Base-by-base conservation (phyloP, 2,888 invertebrate genomes). In the Flexamia atlantica region DNA sequence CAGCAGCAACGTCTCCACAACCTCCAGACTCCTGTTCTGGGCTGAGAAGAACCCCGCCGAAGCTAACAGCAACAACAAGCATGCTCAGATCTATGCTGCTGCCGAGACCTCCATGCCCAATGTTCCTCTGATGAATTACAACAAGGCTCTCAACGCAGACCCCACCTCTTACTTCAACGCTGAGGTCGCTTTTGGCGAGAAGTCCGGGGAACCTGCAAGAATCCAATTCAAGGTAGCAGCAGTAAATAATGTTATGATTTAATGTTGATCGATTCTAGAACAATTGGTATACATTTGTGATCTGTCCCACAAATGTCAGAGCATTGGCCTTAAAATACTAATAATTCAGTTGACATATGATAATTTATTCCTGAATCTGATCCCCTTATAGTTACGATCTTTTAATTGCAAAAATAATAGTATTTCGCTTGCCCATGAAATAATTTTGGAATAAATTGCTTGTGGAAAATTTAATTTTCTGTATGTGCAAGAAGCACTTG, bases 1-100 rank as follows among this genome's bases (percentile, higher is more conserved):
- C 36, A 88, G 89, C n/a, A 94, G 94, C 88, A 90, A 91, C 3
- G 91, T 92, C 1, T 92, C 94, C 87, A 89, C 91, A 5, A 93
- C 92, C 88, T 89, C 91, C 17, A 92, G 93, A 81, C 88, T 90
- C 50, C 89, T 93, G 17, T 81, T 92, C 46, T 93, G 91, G 88
- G 91, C 90, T 86, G 90, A 89, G 82, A 90, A 90, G 85, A 90
- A 91, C 83, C 89, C 90, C 2, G 90, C 88, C 17, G 88, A 84
- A 25, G 32, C 81, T 30, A 68, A 64, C 81, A 76, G 20, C 53
- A 9, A 53, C 23, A 53, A 53, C 53, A 53, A 53, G 53, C 53
- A 53, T 14, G 20, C 20, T 23, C 90, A 89, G 85, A 92, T 94
- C 88, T 87, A 92, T 7, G 92, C 92, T 86, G 90, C 90, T 12